Base-by-base conservation (phyloP, 2,888 invertebrate genomes). In the Unio pictorum region DNA sequence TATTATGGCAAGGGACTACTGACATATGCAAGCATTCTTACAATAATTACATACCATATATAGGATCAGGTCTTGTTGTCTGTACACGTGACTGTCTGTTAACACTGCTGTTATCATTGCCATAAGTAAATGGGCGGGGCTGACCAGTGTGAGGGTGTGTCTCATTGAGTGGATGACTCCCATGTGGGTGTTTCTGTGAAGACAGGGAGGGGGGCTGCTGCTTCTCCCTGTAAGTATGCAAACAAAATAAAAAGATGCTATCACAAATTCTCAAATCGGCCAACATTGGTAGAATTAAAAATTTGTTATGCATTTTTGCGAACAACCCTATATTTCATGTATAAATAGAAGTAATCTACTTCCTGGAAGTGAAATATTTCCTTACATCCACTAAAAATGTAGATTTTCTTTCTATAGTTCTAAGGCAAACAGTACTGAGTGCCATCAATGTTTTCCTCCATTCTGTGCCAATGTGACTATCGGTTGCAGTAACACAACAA, bases 91-190 rank as follows among this genome's bases (percentile, higher is more conserved):
- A 83, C 82, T 89, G 89, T 34, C 88, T 73, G 76, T 85, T 88
- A 34, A 85, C 74, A 68, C 86, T 87, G 77, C 88, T 88, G 81
- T 88, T 89, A 76, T 89, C 89, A 78, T 89, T 89, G 67, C 87
- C 89, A 69, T 83, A 81, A 26, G 82, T 81, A 54, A 80, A 72
- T 15, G 86, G 82, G 34, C 88, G 81, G 23, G 80, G 71, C 77
- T 85, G 86, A 18, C 82, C 81, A 6, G 84, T 80, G 66, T 82
- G 78, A 20, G 89, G 87, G 71, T 89, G 88, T 23, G 79, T 76
- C 54, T 74, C 71, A 54, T 67, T 72, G 23, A 69, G 67, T 0
- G 86, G 80, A 54, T 67, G 75, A 8, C 63, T 71, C 28, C 88
- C 88, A 75, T 89, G 87, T 7, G 89, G 89, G 72, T 89, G 89